Percentiles rank a stretch among this genome's conserved stretches.
These are phyloP conservation scores for Adineta ricciae DNA, from an alignment of 2,888 invertebrate species.

Conservation along the genomic window DNA sequence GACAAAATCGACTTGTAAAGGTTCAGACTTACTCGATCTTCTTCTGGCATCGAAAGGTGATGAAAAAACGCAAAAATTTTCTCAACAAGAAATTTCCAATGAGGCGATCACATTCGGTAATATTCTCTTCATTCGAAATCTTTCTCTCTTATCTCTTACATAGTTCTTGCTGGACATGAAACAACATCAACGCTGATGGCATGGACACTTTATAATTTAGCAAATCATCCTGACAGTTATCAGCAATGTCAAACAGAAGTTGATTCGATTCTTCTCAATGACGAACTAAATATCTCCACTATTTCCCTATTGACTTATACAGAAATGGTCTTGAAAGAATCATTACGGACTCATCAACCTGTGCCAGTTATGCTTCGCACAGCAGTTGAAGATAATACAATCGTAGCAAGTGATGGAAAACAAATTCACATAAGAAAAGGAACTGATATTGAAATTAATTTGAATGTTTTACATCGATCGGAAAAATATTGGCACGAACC, in stretches of 20 bases:
- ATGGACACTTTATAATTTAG: background rate
- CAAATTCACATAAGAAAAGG: background rate
- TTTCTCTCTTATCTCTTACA: no score
- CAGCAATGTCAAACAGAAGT: background rate
- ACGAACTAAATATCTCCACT: background rate
- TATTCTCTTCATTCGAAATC: background rate
- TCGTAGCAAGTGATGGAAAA: background rate
- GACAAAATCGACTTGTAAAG: background rate
- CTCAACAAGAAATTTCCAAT: background rate
- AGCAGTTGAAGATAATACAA: background rate
- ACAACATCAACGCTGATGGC: background rate
- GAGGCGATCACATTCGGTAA: background rate
- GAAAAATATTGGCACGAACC: slow-evolving; percentile 16
- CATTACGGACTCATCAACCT: background rate
- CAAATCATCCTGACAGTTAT: background rate
- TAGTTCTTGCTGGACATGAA: background rate
- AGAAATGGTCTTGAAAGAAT: background rate
- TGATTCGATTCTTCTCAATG: background rate
- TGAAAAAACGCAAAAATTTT: background rate
- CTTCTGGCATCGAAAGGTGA: background rate
- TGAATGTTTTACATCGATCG: background rate
- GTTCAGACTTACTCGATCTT: background rate
- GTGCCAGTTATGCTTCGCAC: background rate
- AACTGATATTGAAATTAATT: background rate
- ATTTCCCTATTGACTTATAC: background rate